Evolutionary conservation across 2,797 vertebrate species (phyloP).

Genomic region (Acanthiza pusilla): DNA sequence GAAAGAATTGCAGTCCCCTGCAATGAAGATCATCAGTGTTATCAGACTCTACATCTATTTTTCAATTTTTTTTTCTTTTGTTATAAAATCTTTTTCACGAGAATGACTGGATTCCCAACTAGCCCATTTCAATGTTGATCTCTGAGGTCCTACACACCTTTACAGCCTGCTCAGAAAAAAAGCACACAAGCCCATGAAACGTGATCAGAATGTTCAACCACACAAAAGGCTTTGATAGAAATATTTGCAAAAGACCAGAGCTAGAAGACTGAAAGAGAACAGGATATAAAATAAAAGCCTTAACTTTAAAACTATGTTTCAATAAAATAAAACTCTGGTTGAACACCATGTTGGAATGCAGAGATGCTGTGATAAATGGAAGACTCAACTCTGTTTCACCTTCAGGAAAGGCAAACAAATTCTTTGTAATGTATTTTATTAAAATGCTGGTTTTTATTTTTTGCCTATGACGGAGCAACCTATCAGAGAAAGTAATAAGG

Average conservation of each 20-base stretch:
- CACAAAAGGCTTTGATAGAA: not conserved
- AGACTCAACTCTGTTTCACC: not conserved
- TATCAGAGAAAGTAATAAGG: slow-evolving; percentile 10
- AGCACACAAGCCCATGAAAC: not conserved
- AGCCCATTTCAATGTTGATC: not conserved
- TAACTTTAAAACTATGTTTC: not conserved
- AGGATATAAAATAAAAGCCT: not conserved
- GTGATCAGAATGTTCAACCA: not conserved
- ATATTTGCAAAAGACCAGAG: not conserved
- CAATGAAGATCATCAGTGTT: not conserved
- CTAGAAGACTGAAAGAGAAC: not conserved
- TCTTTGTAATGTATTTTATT: not conserved
- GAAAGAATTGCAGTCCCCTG: not conserved
- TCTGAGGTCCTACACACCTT: not conserved
- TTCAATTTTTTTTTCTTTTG: not conserved
- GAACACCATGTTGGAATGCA: not conserved
- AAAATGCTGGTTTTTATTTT: slow-evolving; percentile 64
- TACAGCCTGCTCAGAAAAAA: not conserved
- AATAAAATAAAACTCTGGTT: not conserved
- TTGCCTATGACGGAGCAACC: slow-evolving; percentile 17
- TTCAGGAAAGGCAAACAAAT: not conserved
- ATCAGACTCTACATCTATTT: not conserved
- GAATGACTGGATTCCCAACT: not conserved
- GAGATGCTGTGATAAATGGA: not conserved
- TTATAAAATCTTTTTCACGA: not conserved